Evolutionary conservation across 1,140 invertebrate species (phyloP), one percentile per base, ranked within the genome.

Genomic region (Pogonomyrmex barbatus): DNA sequence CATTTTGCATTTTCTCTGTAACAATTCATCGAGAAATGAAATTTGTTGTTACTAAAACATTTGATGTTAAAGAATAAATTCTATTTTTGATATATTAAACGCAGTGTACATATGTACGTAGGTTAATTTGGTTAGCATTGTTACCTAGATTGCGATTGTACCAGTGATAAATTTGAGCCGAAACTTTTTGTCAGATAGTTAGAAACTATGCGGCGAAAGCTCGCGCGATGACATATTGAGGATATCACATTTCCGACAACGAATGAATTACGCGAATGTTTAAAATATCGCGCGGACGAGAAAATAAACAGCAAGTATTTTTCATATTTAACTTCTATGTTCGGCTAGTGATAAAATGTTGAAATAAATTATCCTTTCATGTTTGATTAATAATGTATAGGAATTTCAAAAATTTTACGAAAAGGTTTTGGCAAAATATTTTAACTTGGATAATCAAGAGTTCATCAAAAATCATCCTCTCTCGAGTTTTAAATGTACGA

Each of bases 261-360:
- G 12, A 82, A 73, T 82, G 10, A 82, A 73, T 82, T 82, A 82
- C 30, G 42, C 30, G 42, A 73, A 60, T 73, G 54, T 33, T 58
- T 73, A 73, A 82, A 73, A 73, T 73, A 73, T 82, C 33, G 30
- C 79, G 52, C 17, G 4, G 24, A 47, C 17, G 42, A 73, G 10
- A 60, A 82, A 24, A 82, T 82, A 82, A 82, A 82, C 30, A 58
- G 56, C 30, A 2, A 58, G 10, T 68, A 71, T 45, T 82, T 82
- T 60, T 60, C 54, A 73, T 45, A 47, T 82, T 82, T 60, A 71
- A 82, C 52, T 73, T 73, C n/a, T 36, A 67, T 14, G 9, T 68
- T 52, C 4, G 30, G n/a, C 10, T 47, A 24, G 42, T 54, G 14
- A 47, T 54, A 39, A 82, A 71, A 39, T 33, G 42, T 45, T 58